Conservation (phyloP, 2,797 vertebrate species). For the Urocyon cinereoargenteus region DNA sequence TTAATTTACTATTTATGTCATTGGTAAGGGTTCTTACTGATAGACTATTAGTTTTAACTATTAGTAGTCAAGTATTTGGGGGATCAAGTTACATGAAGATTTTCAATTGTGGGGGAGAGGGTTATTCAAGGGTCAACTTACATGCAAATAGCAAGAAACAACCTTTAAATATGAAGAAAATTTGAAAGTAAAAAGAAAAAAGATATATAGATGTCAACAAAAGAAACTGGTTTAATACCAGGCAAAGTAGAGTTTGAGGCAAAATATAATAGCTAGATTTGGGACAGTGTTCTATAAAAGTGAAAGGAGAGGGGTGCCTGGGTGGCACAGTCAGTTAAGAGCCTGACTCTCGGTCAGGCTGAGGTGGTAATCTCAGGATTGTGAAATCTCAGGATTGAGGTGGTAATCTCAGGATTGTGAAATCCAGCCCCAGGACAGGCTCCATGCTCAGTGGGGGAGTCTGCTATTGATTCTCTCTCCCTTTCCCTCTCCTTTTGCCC, state of each 20-base stretch:
- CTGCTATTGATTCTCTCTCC: neutral
- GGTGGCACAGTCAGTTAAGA: neutral
- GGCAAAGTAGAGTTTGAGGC: neutral
- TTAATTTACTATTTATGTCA: neutral
- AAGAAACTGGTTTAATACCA: neutral
- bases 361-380: neutral
- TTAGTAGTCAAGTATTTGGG: neutral
- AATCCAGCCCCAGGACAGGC: neutral
- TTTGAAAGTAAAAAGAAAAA: slow-evolving; percentile 16
- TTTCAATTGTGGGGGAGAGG: neutral
- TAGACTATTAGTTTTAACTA: neutral
- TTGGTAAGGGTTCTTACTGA: neutral
- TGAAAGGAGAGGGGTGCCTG: neutral
- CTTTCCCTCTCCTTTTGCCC: neutral
- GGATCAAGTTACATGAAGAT: neutral
- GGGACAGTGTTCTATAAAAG: neutral
- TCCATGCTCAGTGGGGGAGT: neutral
- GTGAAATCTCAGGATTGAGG: too few relatives aligned
- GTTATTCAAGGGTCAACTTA: neutral
- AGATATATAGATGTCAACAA: neutral
- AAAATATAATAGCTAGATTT: neutral
- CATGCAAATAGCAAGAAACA: neutral
- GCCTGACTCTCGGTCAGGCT: neutral
- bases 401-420: neutral
- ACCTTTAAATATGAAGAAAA: neutral